A percentile compares a stretch with the other conserved stretches of the same genome.
phyloP scores from a whole-genome alignment of 2,797 vertebrate genomes.

The Momotus momota region DNA sequence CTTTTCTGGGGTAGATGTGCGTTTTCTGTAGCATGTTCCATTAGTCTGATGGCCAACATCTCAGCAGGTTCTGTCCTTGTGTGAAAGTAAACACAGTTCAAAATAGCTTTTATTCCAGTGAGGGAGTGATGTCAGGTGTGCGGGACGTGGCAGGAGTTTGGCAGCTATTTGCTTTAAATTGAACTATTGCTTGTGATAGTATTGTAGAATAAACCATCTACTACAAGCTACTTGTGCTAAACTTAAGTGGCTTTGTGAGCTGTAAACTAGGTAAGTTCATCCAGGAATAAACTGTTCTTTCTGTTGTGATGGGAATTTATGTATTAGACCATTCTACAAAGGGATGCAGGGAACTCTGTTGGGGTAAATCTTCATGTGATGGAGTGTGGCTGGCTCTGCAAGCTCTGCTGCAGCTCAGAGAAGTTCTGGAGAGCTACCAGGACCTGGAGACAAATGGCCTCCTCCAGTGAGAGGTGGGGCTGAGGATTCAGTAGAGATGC shows the following conservation, averaged over 20 bases:
- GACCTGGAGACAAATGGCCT: background rate
- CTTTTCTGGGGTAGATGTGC: background rate
- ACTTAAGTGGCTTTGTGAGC: background rate
- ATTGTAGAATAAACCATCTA: background rate
- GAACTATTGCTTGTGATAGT: background rate
- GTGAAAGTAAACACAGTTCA: background rate
- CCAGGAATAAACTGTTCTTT: background rate
- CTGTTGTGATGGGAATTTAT: background rate
- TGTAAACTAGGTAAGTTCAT: background rate
- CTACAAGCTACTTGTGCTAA: background rate
- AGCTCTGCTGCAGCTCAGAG: background rate
- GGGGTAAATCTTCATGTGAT: background rate
- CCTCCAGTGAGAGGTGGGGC: background rate
- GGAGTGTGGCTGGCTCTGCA: background rate
- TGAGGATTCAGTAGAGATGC: background rate
- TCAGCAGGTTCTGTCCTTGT: accelerated
- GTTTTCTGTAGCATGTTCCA: background rate
- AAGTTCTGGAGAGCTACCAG: background rate
- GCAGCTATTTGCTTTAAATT: background rate
- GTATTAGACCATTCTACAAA: background rate
- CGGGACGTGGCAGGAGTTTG: background rate
- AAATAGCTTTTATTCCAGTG: background rate
- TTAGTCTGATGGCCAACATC: background rate
- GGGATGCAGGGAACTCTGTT: background rate
- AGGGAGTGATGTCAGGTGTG: background rate